These are phyloP conservation scores for Distichodus sexfasciatus DNA, from an alignment of 2,797 vertebrate species.

Conservation along the genomic window DNA sequence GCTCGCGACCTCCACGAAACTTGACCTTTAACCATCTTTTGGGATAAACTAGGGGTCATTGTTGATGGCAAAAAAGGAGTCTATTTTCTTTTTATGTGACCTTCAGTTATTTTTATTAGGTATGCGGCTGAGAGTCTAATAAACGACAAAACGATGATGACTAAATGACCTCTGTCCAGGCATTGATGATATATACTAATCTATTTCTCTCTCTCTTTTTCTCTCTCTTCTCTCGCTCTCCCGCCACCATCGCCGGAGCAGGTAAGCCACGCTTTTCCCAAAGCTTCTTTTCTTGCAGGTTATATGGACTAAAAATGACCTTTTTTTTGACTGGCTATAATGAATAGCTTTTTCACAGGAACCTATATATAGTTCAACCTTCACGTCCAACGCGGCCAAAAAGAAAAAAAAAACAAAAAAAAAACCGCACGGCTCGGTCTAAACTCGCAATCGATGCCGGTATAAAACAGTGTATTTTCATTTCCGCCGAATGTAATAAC, in stretches of 20 bases:
- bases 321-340: conserved; percentile 38
- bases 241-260: conserved; percentile 37
- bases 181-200: conserved; percentile 16
- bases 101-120: no score
- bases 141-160: not conserved
- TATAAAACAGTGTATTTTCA: conserved; percentile 43
- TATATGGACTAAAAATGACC: conserved; percentile 34
- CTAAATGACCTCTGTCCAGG: not conserved
- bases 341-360: conserved; percentile 42
- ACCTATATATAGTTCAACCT: conserved; percentile 46
- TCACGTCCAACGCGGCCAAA: conserved; percentile 30
- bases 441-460: conserved; percentile 50
- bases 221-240: conserved; percentile 25
- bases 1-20: no score
- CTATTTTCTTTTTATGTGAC: no score
- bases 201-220: not conserved
- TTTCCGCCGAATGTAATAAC: conserved; percentile 49
- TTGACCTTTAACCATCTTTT: no score
- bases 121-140: no score
- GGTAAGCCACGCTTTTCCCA: conserved; percentile 62
- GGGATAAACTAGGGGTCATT: no score
- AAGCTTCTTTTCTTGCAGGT: conserved; percentile 23
- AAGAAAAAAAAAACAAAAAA: no score
- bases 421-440: conserved; percentile 20
- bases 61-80: no score